Base-by-base conservation (phyloP, 2,888 invertebrate genomes). In the Eupithecia centaureata region DNA sequence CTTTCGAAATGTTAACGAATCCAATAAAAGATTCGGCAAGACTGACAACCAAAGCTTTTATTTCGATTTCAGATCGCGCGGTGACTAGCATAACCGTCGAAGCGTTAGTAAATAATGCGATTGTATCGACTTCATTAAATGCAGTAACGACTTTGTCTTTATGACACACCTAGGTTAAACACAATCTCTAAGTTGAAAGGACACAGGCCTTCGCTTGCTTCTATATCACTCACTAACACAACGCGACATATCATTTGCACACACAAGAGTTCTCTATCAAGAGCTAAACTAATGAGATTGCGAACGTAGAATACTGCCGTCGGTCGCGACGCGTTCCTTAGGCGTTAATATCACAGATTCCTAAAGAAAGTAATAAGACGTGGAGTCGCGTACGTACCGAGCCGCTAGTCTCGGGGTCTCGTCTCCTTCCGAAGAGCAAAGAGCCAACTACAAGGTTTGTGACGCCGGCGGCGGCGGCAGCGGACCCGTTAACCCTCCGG, bases 281-380 rank as follows among this genome's bases (percentile, higher is more conserved):
- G 58, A 78, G 77, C 76, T 81, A 79, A 84, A 82, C 80, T 85
- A 86, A 83, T 78, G 87, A 88, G 86, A 85, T 84, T 82, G 79
- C 82, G 75, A 74, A 79, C 76, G 76, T 73, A 65, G 67, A 67
- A 66, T 65, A 77, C 74, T 66, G 77, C 70, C 65, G 70, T 69
- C 71, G 73, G 73, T 70, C 63, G 76, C 73, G 63, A 63, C 74
- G 74, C 78, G 85, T 86, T 87, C 85, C 91, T 89, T 88, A 90
- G 89, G 90, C 89, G 89, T 86, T 91, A 91, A 91, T 91, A 91
- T 91, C 91, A 91, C 91, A 91, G 91, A 90, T 91, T 88, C 84
- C 87, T 87, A 88, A 86, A 86, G 82, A 79, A 84, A 87, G 82
- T 63, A 78, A 73, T 76, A 80, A 83, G 78, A 77, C 80, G 80